A percentile compares a stretch with the other conserved stretches of the same genome.
phyloP scores from a whole-genome alignment of 2,797 vertebrate genomes.

The Melanotaenia pygmaea region DNA sequence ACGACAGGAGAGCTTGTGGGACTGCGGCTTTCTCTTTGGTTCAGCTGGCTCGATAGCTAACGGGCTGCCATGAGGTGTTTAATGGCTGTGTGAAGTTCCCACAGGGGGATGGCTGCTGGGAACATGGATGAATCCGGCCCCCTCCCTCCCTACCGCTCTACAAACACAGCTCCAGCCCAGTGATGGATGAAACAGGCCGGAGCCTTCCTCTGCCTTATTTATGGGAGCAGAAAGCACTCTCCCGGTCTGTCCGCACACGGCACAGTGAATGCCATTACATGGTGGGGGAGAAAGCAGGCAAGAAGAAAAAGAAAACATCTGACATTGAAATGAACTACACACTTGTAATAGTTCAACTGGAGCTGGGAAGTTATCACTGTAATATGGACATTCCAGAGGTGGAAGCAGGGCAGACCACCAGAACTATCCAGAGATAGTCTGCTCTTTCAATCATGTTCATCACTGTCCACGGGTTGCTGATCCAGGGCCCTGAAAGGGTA shows the following conservation, averaged over 20 bases:
- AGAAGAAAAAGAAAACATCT: slow-evolving; percentile 46
- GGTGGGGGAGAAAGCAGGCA: slow-evolving; percentile 5
- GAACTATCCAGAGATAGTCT: slow-evolving; percentile 60
- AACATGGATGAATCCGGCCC: slow-evolving; percentile 69
- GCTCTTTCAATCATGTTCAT: slow-evolving; percentile 67
- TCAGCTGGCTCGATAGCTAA: slow-evolving; percentile 66
- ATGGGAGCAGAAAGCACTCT: slow-evolving; percentile 73
- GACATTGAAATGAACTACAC: slow-evolving; percentile 74
- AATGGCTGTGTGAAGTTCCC: slow-evolving; percentile 76
- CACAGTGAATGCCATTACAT: slow-evolving; percentile 67
- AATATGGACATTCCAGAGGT: slow-evolving; percentile 75
- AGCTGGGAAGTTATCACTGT: slow-evolving; percentile 68
- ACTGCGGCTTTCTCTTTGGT: slow-evolving; percentile 47
- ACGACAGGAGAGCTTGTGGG: slow-evolving; percentile 49
- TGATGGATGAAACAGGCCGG: slow-evolving; percentile 82
- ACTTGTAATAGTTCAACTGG: slow-evolving; percentile 64
- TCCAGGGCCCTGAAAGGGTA: slow-evolving; percentile 16
- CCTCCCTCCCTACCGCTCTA: slow-evolving; percentile 59
- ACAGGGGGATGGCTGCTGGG: slow-evolving; percentile 70
- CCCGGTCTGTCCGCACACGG: slow-evolving; percentile 55
- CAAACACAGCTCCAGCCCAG: slow-evolving; percentile 69
- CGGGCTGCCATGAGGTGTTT: slow-evolving; percentile 80
- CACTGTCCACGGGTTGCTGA: slow-evolving; percentile 14
- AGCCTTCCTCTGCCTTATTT: slow-evolving; percentile 73
- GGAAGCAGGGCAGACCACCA: slow-evolving; percentile 72